Evolutionary conservation across 1,140 invertebrate species (phyloP).

Genomic region (Drosophila leontia): DNA sequence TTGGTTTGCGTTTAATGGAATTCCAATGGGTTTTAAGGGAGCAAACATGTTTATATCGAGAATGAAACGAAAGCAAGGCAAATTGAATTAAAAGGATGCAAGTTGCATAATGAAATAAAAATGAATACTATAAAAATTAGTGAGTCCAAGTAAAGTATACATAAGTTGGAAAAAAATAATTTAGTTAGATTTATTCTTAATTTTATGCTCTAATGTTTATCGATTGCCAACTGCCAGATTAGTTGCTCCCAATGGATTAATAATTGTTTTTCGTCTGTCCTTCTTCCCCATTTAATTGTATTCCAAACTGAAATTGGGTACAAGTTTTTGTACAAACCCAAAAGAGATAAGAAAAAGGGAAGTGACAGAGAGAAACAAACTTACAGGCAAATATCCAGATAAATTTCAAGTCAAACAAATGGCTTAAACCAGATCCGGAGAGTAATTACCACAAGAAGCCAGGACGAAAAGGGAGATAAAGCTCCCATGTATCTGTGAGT

Average conservation of each 20-base stretch:
- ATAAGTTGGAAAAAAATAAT: too few relatives aligned
- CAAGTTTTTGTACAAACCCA: conserved; percentile 5
- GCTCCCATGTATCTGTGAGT: conserved; percentile 22
- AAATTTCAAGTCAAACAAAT: conserved; percentile 81
- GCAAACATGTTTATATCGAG: conserved; percentile 9
- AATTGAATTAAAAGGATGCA: conserved; percentile 4
- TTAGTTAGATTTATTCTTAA: background rate
- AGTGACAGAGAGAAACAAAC: conserved; percentile 2
- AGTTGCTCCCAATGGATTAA: conserved; percentile 59
- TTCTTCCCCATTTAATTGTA: conserved; percentile 24
- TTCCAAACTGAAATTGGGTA: conserved; percentile 35
- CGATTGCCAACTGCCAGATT: conserved; percentile 44
- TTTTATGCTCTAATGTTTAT: conserved; percentile 35
- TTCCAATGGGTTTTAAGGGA: conserved; percentile 27
- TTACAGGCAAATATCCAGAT: conserved; percentile 58
- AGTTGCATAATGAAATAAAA: background rate
- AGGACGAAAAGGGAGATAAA: conserved; percentile 33
- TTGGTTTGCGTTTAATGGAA: conserved; percentile 29
- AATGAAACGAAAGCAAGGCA: background rate
- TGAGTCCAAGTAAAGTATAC: too few relatives aligned
- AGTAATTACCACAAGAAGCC: conserved; percentile 71
- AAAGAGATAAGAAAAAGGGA: conserved; percentile 12
- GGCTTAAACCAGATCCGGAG: conserved; percentile 67
- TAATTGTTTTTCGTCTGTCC: conserved; percentile 57
- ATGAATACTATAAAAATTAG: too few relatives aligned